phyloP scores from a whole-genome alignment of 2,797 vertebrate species.

The Eupleurogrammus muticus region DNA sequence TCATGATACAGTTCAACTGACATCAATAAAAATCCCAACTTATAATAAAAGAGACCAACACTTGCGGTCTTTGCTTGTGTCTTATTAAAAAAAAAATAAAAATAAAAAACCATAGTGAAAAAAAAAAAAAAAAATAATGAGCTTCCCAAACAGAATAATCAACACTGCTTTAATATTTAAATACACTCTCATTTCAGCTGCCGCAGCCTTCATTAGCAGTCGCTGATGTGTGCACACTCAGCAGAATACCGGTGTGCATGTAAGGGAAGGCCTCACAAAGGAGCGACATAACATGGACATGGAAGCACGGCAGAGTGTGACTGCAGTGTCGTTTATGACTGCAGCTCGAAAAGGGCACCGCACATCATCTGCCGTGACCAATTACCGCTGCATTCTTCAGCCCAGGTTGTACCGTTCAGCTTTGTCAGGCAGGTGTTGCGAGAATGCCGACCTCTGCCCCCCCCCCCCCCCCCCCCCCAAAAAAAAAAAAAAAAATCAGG shows the following conservation, averaged over 20 bases:
- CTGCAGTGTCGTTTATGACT: not conserved
- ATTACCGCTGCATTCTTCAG: not conserved
- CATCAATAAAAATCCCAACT: no score
- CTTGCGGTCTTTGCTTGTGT: not conserved
- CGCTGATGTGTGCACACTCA: not conserved
- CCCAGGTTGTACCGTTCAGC: not conserved
- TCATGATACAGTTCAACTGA: no score
- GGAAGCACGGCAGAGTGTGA: not conserved
- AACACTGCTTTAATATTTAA: constrained; percentile 19
- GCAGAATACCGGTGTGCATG: not conserved
- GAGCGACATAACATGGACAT: not conserved
- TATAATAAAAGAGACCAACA: not conserved
- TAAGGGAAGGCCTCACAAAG: not conserved
- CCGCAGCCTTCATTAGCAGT: not conserved
- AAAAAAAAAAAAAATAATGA: not conserved
- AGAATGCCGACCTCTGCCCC: not conserved
- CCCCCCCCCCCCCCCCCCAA: no score
- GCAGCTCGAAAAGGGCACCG: constrained; percentile 37
- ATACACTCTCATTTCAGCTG: constrained; percentile 7
- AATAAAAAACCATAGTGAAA: no score
- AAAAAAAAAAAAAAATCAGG: no score
- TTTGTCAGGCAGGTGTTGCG: not conserved
- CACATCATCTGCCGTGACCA: constrained; percentile 29
- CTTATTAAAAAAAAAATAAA: no score
- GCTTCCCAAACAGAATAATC: not conserved